A percentile compares a stretch with the other conserved stretches of the same genome.
phyloP scores from a whole-genome alignment of 2,797 vertebrate genomes.

The Sebastes vulpes region DNA sequence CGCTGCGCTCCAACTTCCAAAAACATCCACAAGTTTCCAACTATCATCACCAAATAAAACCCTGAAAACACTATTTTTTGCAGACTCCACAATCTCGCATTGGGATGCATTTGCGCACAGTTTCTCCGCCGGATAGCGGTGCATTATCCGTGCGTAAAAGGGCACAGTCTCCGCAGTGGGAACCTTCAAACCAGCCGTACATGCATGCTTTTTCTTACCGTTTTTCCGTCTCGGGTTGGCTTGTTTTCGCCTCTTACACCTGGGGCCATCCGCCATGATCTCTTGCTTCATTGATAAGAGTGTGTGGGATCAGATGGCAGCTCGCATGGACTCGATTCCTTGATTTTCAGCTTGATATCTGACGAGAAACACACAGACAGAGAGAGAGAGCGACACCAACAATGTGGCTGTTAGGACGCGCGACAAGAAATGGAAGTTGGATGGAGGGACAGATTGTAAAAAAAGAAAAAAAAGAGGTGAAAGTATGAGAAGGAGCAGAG shows the following conservation, averaged over 20 bases:
- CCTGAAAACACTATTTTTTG: background rate
- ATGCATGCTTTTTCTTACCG: conserved; percentile 89
- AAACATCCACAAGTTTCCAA: conserved; percentile 62
- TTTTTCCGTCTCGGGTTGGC: conserved; percentile 99
- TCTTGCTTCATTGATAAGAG: conserved; percentile 98
- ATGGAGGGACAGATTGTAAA: conserved; percentile 28
- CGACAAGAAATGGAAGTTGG: conserved; percentile 49
- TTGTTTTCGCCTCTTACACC: conserved; percentile 99
- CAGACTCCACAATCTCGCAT: background rate
- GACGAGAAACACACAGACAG: conserved; percentile 89
- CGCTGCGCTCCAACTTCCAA: conserved; percentile 58
- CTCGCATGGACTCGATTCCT: conserved; percentile 96
- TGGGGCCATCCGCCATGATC: conserved; percentile 99
- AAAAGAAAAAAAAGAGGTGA: background rate
- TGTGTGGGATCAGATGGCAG: conserved; percentile 95
- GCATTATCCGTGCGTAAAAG: conserved; percentile 49
- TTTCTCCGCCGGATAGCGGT: conserved; percentile 36
- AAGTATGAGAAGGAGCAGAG: conserved; percentile 36
- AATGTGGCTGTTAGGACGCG: conserved; percentile 79
- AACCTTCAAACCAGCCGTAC: conserved; percentile 46
- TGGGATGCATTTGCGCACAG: conserved; percentile 34
- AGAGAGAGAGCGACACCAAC: conserved; percentile 30
- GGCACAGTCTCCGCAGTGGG: conserved; percentile 40
- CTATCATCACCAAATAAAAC: background rate
- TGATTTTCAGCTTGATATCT: conserved; percentile 91